A percentile compares a stretch with the other conserved stretches of the same genome.
Conservation (phyloP, 2,888 invertebrate genomes). For the Thecophora atra region DNA sequence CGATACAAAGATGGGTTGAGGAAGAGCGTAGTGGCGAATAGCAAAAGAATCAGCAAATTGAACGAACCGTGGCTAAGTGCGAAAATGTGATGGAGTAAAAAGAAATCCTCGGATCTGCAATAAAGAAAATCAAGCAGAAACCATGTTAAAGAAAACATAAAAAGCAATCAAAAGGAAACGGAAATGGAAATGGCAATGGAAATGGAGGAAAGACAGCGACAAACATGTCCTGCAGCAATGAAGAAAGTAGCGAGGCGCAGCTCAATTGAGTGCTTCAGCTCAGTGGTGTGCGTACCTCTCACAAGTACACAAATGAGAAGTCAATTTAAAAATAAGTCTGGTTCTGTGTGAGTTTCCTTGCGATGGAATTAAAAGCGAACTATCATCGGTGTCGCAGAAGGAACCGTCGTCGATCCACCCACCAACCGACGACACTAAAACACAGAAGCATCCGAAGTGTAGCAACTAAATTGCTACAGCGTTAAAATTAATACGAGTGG, state of each 20-base stretch:
- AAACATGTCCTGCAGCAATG: conserved; percentile 38
- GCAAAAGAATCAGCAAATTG: conserved; percentile 39
- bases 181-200: conserved; percentile 33
- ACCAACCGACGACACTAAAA: conserved; percentile 18
- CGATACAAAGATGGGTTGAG: conserved; percentile 10
- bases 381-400: conserved; percentile 21
- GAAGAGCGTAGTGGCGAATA: conserved; percentile 26
- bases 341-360: conserved; percentile 30
- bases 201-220: conserved; percentile 32
- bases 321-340: conserved; percentile 47
- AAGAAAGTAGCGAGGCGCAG: conserved; percentile 5
- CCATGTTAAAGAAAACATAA: conserved; percentile 32
- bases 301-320: conserved; percentile 46
- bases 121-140: conserved; percentile 28
- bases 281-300: background rate
- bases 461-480: background rate
- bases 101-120: conserved; percentile 32
- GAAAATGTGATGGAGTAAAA: conserved; percentile 41
- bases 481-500: no score
- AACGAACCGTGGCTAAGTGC: conserved; percentile 41
- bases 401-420: background rate
- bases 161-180: conserved; percentile 44
- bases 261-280: background rate
- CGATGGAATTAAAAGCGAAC: conserved; percentile 48
- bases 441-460: conserved; percentile 36